phyloP scores from a whole-genome alignment of 2,888 invertebrate genomes.

The Lapara coniferarum region DNA sequence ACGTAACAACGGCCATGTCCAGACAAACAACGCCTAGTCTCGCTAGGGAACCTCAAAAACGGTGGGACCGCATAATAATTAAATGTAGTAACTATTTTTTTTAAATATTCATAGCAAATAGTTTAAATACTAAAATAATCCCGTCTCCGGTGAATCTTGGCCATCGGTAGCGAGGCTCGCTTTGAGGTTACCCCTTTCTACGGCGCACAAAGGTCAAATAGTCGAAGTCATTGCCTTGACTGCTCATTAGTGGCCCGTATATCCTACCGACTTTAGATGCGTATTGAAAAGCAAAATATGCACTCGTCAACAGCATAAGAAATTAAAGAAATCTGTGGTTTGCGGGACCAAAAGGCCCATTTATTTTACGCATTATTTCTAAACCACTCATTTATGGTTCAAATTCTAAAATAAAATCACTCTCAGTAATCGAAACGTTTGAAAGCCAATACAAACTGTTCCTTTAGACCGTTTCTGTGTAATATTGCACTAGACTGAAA shows the following conservation, averaged over 20 bases:
- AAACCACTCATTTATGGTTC: conserved; percentile 4
- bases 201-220: no score
- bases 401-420: background rate
- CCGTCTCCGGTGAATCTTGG: no score
- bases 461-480: conserved; percentile 49
- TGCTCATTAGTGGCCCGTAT: no score
- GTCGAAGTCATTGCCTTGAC: no score
- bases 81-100: no score
- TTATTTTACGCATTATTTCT: background rate
- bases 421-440: conserved; percentile 40
- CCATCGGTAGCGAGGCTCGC: no score
- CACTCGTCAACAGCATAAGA: conserved; percentile 3
- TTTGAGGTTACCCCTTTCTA: no score
- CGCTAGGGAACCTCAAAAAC: no score
- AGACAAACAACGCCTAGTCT: background rate
- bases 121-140: no score
- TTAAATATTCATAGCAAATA: no score
- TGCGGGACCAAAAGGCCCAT: background rate
- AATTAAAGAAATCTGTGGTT: background rate
- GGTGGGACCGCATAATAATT: no score
- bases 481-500: conserved; percentile 43
- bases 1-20: background rate
- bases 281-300: background rate
- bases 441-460: conserved; percentile 46
- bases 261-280: background rate